A percentile compares a stretch with the other conserved stretches of the same genome.
Conservation (phyloP, 2,888 invertebrate species). For the Loripinus fragilis region DNA sequence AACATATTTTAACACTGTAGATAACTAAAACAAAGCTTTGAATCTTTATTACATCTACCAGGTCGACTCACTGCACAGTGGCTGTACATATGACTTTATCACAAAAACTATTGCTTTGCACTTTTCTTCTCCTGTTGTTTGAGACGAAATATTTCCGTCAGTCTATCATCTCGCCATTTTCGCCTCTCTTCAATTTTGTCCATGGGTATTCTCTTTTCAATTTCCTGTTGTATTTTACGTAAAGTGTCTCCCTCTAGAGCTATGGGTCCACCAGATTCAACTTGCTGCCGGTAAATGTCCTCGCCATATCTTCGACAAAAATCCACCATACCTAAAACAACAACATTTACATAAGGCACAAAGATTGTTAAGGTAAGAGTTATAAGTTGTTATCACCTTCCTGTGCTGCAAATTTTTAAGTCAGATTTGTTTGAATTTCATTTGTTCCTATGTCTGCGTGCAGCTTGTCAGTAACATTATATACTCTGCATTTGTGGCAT, state of each 20-base stretch:
- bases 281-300: conserved; percentile 42
- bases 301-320: conserved; percentile 72
- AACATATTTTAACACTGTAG: no score
- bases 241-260: conserved; percentile 58
- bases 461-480: background rate
- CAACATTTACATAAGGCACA: no score
- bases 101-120: conserved; percentile 42
- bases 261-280: conserved; percentile 65
- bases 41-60: no score
- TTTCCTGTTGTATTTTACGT: conserved; percentile 55
- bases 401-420: no score
- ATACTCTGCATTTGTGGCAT: no score
- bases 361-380: no score
- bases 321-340: conserved; percentile 58
- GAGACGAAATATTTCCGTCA: conserved; percentile 71
- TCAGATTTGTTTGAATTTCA: no score
- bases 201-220: conserved; percentile 63
- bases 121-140: conserved; percentile 38
- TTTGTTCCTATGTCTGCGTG: background rate
- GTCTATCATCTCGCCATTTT: conserved; percentile 68
- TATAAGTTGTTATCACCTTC: no score
- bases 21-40: no score
- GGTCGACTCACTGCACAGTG: no score
- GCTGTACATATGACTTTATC: no score
- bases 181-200: conserved; percentile 65